Evolutionary conservation across 2,113 vertebrate species (phyloP).

Genomic region (Cnemophilus loriae): DNA sequence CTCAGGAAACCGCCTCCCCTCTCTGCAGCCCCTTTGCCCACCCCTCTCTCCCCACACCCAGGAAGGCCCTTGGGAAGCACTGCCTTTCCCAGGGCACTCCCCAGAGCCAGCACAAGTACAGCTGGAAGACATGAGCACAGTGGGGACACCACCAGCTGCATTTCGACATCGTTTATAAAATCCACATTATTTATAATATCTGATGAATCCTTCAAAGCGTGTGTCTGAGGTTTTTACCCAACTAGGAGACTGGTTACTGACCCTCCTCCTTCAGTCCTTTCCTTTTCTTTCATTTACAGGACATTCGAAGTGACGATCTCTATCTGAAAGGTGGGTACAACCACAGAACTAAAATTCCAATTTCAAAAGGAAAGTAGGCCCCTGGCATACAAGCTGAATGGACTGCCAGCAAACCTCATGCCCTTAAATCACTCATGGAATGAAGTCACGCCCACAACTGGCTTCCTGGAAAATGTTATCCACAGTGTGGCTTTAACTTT

Average conservation of each 20-base stretch:
- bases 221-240: background rate
- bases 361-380: background rate
- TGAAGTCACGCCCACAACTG: background rate
- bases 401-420: background rate
- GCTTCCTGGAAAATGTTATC: background rate
- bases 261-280: background rate
- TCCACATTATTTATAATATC: background rate
- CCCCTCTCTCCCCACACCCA: background rate
- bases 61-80: rapidly evolving
- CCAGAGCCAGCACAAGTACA: background rate
- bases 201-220: background rate
- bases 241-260: background rate
- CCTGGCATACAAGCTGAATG: background rate
- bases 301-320: background rate
- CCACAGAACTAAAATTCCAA: background rate
- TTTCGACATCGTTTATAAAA: background rate
- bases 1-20: background rate
- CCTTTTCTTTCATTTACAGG: background rate
- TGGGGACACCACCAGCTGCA: rapidly evolving
- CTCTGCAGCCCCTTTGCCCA: background rate
- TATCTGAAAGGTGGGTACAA: background rate
- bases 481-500: background rate
- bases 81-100: background rate
- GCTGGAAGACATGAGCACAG: rapidly evolving
- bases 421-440: background rate